Percentiles rank a stretch among this genome's conserved stretches.
phyloP scores from a whole-genome alignment of 2,113 vertebrate genomes.

The Gymnarchus niloticus region DNA sequence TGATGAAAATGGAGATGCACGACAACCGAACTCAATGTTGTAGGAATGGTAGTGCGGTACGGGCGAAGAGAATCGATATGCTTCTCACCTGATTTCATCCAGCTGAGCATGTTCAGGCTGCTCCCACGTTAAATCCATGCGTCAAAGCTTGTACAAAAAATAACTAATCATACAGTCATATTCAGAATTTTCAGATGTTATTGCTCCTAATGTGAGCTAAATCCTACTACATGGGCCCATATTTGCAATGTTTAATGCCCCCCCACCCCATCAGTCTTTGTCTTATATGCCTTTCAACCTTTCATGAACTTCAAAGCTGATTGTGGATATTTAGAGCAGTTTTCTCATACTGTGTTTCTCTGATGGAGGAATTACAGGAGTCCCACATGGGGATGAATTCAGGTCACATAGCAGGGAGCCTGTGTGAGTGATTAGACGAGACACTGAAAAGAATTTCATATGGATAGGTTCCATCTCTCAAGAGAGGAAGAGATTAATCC shows the following conservation, averaged over 20 bases:
- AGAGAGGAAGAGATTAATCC: slow-evolving; percentile 32
- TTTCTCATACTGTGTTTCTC: slow-evolving; percentile 25
- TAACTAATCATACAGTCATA: not conserved
- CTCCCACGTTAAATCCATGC: too few relatives aligned
- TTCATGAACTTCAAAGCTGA: slow-evolving; percentile 52
- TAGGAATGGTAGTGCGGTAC: not conserved
- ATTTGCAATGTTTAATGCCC: not conserved
- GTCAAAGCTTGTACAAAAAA: not conserved
- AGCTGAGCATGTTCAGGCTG: not conserved
- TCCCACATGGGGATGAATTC: slow-evolving; percentile 52
- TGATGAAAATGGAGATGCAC: too few relatives aligned
- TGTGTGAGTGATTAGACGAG: slow-evolving; percentile 55
- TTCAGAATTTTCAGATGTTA: not conserved
- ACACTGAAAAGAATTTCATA: slow-evolving; percentile 47
- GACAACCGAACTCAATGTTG: not conserved
- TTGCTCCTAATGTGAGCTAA: not conserved
- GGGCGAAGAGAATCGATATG: not conserved
- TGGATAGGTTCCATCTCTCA: slow-evolving; percentile 35
- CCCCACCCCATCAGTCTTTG: slow-evolving; percentile 6
- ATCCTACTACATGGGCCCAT: not conserved
- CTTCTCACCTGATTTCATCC: not conserved
- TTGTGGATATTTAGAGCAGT: slow-evolving; percentile 62
- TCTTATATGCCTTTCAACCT: slow-evolving; percentile 39
- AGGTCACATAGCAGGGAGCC: slow-evolving; percentile 54
- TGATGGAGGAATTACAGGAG: slow-evolving; percentile 62